Evolutionary conservation across 1,140 invertebrate species (phyloP).

Genomic region (Procambarus virginalis): DNA sequence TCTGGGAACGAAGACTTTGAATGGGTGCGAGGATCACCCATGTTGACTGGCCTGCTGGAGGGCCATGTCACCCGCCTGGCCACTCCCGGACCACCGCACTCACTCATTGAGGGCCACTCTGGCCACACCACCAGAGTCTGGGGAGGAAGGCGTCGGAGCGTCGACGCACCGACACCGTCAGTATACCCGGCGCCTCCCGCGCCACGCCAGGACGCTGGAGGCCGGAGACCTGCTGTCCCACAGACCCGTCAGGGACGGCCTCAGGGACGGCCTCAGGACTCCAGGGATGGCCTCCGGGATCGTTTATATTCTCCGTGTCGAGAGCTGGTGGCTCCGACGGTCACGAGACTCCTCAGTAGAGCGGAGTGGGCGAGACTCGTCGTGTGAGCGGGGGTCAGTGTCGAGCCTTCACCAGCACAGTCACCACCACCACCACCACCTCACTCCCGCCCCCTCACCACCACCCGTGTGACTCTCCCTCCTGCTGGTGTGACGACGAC

Average conservation of each 20-base stretch:
- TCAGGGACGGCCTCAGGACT: slow-evolving; percentile 38
- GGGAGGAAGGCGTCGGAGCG: slow-evolving; percentile 27
- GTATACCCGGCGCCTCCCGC: slow-evolving; percentile 49
- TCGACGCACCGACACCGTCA: slow-evolving; percentile 35
- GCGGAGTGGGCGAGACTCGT: slow-evolving; percentile 49
- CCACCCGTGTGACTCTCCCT: slow-evolving; percentile 29
- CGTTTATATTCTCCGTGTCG: slow-evolving; percentile 49
- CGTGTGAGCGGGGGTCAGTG: slow-evolving; percentile 57
- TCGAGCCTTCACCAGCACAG: slow-evolving; percentile 44
- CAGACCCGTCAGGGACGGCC: slow-evolving; percentile 22
- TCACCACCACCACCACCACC: slow-evolving; percentile 53
- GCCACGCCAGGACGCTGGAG: slow-evolving; percentile 57
- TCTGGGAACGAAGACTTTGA: slow-evolving; percentile 63
- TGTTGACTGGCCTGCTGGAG: slow-evolving; percentile 60
- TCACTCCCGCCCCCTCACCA: slow-evolving; percentile 19
- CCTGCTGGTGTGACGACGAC: slow-evolving; percentile 63
- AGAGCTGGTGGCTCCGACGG: slow-evolving; percentile 27
- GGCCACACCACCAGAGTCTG: slow-evolving; percentile 50
- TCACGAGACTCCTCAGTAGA: slow-evolving; percentile 63
- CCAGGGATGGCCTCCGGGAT: slow-evolving; percentile 28
- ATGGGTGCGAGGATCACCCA: slow-evolving; percentile 57
- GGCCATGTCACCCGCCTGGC: slow-evolving; percentile 65
- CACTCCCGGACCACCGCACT: slow-evolving; percentile 57
- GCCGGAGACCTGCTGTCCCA: slow-evolving; percentile 45
- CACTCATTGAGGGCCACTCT: slow-evolving; percentile 28